Evolutionary conservation across 1,140 invertebrate species (phyloP).

Genomic region (Heterodera carotae): DNA sequence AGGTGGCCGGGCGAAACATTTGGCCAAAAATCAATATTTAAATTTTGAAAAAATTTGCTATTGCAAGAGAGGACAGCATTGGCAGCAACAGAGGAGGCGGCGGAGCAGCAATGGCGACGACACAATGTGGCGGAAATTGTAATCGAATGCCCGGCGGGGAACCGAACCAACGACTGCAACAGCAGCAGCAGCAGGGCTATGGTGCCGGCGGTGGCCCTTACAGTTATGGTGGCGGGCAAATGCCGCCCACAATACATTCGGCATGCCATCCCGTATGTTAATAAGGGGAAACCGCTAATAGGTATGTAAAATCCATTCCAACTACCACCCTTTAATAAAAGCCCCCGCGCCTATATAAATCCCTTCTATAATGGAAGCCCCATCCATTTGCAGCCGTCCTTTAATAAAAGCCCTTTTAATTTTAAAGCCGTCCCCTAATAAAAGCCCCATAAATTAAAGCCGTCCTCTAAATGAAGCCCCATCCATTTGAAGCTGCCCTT

Average conservation of each 20-base stretch:
- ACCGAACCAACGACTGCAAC: not conserved
- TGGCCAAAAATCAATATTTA: not conserved
- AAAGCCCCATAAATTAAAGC: too few relatives aligned
- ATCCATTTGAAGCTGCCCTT: too few relatives aligned
- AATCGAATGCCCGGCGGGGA: not conserved
- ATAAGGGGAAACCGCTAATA: not conserved
- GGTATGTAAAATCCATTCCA: too few relatives aligned
- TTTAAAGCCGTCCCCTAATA: too few relatives aligned
- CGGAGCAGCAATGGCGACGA: not conserved
- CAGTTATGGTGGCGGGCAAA: not conserved
- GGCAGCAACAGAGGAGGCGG: not conserved
- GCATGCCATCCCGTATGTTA: slow-evolving; percentile 22
- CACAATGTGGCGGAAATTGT: not conserved
- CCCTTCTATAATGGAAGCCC: too few relatives aligned
- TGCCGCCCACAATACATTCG: slow-evolving; percentile 13
- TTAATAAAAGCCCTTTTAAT: too few relatives aligned
- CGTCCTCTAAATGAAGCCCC: too few relatives aligned
- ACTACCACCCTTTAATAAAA: too few relatives aligned
- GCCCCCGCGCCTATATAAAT: too few relatives aligned
- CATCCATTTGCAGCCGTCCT: too few relatives aligned
- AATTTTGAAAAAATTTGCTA: too few relatives aligned
- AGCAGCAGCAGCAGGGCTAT: slow-evolving; percentile 12
- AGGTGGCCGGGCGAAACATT: not conserved
- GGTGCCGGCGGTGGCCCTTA: not conserved
- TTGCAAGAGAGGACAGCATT: too few relatives aligned